phyloP scores from a whole-genome alignment of 37 sponge, comb jelly and placozoan species.

The Lycopodina hypogea region DNA sequence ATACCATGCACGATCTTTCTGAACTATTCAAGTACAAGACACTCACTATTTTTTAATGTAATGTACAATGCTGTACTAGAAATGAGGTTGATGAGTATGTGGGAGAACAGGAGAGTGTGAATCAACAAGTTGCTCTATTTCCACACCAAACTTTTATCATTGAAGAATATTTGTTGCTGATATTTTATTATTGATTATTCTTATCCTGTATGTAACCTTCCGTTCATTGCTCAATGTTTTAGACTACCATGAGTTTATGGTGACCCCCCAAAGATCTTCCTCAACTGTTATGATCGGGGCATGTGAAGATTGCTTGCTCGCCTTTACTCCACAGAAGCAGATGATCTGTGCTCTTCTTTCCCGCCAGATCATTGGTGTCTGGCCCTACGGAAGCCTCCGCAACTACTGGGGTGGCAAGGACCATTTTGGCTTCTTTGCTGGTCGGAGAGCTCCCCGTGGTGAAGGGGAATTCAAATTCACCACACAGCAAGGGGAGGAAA shows the following conservation, averaged over 20 bases:
- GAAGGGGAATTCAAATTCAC: constrained; percentile 60
- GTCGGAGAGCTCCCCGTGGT: constrained; percentile 70
- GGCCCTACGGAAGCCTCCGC: constrained; percentile 61
- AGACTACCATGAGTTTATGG: constrained; percentile 13
- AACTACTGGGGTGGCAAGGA: constrained; percentile 42
- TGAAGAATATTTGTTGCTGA: no score
- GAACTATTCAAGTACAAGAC: no score
- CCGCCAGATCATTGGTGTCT: constrained; percentile 45
- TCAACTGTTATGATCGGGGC: constrained; percentile 33
- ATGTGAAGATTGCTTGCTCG: constrained; percentile 26
- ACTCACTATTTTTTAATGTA: no score
- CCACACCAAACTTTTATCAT: no score
- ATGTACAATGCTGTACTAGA: no score
- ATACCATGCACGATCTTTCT: no score
- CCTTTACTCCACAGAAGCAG: constrained; percentile 38
- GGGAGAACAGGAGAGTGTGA: no score
- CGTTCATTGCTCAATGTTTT: neutral
- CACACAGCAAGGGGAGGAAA: constrained; percentile 39
- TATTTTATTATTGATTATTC: no score
- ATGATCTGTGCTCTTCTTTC: constrained; percentile 21
- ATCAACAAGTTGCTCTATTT: no score
- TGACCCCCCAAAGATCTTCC: constrained; percentile 1
- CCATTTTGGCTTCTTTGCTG: constrained; percentile 54
- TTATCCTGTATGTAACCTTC: no score
- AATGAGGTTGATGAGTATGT: no score